phyloP scores from a whole-genome alignment of 2,113 vertebrate genomes.

The Piaya cayana region DNA sequence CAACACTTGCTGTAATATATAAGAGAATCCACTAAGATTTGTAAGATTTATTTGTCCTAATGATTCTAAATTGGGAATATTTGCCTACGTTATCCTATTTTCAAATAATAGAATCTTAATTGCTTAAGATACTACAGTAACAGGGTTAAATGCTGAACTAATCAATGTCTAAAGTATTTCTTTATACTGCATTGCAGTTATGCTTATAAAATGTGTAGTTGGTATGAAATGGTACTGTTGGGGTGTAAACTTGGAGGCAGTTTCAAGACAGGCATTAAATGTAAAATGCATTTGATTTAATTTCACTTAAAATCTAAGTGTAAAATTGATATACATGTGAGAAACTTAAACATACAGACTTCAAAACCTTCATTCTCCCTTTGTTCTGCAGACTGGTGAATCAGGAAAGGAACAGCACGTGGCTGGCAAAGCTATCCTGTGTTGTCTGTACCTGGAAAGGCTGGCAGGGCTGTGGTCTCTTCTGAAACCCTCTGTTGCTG shows the following conservation, averaged over 20 bases:
- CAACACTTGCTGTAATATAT: neutral
- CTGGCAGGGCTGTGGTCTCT: accelerated
- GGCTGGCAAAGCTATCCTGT: accelerated
- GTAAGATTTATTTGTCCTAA: neutral
- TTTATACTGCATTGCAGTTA: neutral
- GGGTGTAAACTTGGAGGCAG: neutral
- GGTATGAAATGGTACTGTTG: neutral
- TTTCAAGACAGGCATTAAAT: neutral
- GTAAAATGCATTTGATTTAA: neutral
- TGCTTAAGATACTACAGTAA: neutral
- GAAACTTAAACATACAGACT: neutral
- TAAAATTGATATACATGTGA: neutral
- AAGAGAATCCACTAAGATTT: neutral
- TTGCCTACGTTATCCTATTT: neutral
- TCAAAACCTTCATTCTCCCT: neutral
- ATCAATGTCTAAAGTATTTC: neutral
- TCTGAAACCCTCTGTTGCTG: neutral
- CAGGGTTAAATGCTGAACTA: neutral
- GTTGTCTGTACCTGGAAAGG: neutral
- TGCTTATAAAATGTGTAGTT: neutral
- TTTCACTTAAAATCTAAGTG: neutral
- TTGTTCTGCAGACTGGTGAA: neutral
- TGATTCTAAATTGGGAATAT: neutral
- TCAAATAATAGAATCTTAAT: neutral
- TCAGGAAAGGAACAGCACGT: neutral